Evolutionary conservation across 2,888 invertebrate genomes (phyloP), one percentile per base, ranked within the genome.

Genomic region (Ischnura elegans): DNA sequence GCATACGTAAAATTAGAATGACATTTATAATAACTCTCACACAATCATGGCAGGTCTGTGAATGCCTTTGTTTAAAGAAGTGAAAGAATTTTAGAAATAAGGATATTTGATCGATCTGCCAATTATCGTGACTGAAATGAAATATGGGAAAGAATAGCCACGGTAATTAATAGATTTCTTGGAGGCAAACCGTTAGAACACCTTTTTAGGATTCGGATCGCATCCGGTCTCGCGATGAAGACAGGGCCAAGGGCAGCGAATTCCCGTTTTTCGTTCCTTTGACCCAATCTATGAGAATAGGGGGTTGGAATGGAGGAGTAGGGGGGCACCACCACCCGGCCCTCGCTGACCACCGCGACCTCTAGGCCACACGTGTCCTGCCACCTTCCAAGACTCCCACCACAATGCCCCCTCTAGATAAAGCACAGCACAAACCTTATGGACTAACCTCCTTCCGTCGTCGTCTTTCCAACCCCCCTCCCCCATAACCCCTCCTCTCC

Each of bases 371-470:
- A 19, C 47, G 47, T 19, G 87, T 47, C 6, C 51, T 8, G 19
- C 87, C 87, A 16, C 87, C 87, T 25, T 5, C 51, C 29, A 19
- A n/a, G n/a, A n/a, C 51, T 29, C 13, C 87, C 47, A n/a, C 55
- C 51, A 36, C 2, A 36, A 76, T 76, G 76, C 36, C 76, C 76
- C 76, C 13, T 10, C n/a, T 5, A 66, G 29, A 29, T 10, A 76
- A 36, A 51, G 19, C 13, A 13, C 47, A 51, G 51, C 51, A 51
- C 76, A 36, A 76, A 29, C 76, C 76, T 36, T 36, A 36, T 61
- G 25, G 25, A 1, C 76, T 29, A 66, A 66, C 76, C 76, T 76
- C 76, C 76, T 76, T 76, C 76, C 76, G 76, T n/a, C 76, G 76
- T n/a, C 76, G 36, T 36, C 29, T 10, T 13, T 10, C 76, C 29